phyloP scores from a whole-genome alignment of 2,888 invertebrate species.

The Chrysodeixis includens region DNA sequence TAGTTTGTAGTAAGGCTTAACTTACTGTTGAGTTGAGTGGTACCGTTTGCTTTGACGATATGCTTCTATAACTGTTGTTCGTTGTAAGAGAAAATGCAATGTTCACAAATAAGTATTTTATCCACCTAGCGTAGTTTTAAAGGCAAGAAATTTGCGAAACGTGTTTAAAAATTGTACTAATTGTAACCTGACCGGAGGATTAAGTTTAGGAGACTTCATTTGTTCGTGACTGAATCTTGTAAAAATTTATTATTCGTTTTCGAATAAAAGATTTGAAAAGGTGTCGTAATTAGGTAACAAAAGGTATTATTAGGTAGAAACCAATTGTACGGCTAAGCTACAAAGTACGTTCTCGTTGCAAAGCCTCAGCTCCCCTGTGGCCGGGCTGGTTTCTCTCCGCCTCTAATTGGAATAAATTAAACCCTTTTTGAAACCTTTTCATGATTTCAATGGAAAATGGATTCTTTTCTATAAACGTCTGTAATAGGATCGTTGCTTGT shows the following conservation, averaged over 20 bases:
- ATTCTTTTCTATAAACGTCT: constrained; percentile 24
- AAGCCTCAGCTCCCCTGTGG: not conserved
- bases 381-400: not conserved
- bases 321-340: not conserved
- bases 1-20: constrained; percentile 2
- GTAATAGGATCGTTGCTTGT: constrained; percentile 29
- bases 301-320: not conserved
- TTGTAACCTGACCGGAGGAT: no score
- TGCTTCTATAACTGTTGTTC: not conserved
- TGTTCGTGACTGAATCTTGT: no score
- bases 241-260: no score
- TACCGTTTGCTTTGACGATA: constrained; percentile 14
- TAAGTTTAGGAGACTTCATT: no score
- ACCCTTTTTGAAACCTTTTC: constrained; percentile 33
- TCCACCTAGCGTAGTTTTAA: no score
- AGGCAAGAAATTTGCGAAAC: no score
- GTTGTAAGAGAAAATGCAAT: not conserved
- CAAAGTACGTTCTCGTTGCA: not conserved
- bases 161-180: no score
- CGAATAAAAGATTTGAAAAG: not conserved
- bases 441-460: constrained; percentile 25
- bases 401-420: constrained; percentile 30
- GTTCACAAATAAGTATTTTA: no score
- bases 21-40: constrained; percentile 10
- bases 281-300: not conserved